A percentile compares a stretch with the other conserved stretches of the same genome.
Evolutionary conservation across 2,888 invertebrate species (phyloP).

Genomic region (Carpatolechia fugitivella): DNA sequence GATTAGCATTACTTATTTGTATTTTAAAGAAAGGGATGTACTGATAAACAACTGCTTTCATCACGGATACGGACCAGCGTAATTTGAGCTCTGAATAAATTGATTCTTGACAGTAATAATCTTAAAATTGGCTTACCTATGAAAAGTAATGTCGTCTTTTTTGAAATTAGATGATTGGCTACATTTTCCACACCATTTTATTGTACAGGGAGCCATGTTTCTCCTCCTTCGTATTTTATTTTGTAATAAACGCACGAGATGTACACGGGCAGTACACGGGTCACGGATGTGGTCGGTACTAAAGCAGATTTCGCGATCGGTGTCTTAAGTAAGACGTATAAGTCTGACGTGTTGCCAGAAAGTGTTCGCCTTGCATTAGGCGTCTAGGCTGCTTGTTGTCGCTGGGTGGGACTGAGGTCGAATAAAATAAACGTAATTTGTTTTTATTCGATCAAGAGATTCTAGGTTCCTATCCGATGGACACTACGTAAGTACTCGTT

Average conservation of each 20-base stretch:
- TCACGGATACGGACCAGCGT: not conserved
- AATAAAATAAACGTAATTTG: too few species aligned
- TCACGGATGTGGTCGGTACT: slow-evolving; percentile 5
- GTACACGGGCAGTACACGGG: too few species aligned
- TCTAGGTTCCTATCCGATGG: too few species aligned
- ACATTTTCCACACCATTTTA: slow-evolving; percentile 6
- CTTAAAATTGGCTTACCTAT: slow-evolving; percentile 5
- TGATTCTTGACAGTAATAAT: not conserved
- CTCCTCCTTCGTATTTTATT: not conserved
- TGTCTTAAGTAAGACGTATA: slow-evolving; percentile 5
- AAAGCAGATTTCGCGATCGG: not conserved
- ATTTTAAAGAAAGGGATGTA: not conserved
- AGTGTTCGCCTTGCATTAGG: slow-evolving; percentile 4
- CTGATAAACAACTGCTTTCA: not conserved
- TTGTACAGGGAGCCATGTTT: slow-evolving; percentile 6
- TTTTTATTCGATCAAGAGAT: too few species aligned
- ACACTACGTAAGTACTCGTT: too few species aligned
- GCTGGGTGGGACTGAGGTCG: too few species aligned
- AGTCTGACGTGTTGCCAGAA: slow-evolving; percentile 6
- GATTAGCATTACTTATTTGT: not conserved
- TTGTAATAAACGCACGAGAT: not conserved
- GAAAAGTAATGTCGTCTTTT: slow-evolving; percentile 6
- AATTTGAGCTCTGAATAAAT: not conserved
- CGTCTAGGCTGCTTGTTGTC: not conserved
- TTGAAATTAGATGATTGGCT: slow-evolving; percentile 7